phyloP scores from a whole-genome alignment of 2,888 invertebrate genomes.

The Coecobrya sp. region DNA sequence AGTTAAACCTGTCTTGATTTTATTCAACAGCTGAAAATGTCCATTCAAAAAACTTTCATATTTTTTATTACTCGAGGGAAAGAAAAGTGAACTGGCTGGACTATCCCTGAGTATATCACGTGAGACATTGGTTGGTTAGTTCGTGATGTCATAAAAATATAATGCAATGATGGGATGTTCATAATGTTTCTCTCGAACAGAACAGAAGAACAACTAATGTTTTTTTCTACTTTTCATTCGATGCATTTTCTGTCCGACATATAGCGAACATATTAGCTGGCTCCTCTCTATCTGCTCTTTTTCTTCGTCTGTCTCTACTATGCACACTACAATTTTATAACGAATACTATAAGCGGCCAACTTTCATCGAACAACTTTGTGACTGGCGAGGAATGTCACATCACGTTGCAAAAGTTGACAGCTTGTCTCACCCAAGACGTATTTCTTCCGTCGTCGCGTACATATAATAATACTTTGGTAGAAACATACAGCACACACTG shows the following conservation, averaged over 20 bases:
- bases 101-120: background rate
- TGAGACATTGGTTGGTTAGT: background rate
- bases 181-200: background rate
- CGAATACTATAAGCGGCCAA: background rate
- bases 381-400: constrained; percentile 75
- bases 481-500: background rate
- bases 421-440: constrained; percentile 75
- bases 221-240: background rate
- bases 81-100: background rate
- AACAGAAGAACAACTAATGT: background rate
- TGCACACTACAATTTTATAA: no score
- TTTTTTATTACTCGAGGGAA: background rate
- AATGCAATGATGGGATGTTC: constrained; percentile 17
- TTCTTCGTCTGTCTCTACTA: background rate
- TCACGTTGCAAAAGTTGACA: constrained; percentile 78
- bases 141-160: constrained; percentile 14
- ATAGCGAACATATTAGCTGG: background rate
- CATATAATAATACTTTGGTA: background rate
- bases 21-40: constrained; percentile 2
- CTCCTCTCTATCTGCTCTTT: background rate
- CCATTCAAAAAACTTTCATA: background rate
- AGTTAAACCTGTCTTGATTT: background rate
- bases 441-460: constrained; percentile 72
- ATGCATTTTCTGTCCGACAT: background rate
- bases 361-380: constrained; percentile 67